A percentile compares a stretch with the other conserved stretches of the same genome.
phyloP scores from a whole-genome alignment of 2,888 invertebrate species.

The Hypomecis atomaria region DNA sequence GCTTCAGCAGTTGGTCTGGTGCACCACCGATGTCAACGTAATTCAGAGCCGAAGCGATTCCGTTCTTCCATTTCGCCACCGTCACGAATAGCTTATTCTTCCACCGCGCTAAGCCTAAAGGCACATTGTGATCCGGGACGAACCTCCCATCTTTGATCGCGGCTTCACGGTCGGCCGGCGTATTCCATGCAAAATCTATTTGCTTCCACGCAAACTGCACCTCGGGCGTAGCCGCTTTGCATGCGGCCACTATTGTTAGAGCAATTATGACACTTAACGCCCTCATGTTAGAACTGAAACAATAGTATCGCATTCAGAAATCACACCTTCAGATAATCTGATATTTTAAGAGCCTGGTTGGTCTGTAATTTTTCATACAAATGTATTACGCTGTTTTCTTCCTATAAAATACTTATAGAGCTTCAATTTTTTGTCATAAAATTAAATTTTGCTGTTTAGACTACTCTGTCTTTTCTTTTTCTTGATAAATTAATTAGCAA shows the following conservation, averaged over 20 bases:
- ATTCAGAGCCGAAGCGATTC: slow-evolving; percentile 89
- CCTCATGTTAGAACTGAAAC: slow-evolving; percentile 62
- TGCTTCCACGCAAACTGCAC: slow-evolving; percentile 89
- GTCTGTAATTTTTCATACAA: no score
- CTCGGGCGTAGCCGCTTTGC: slow-evolving; percentile 80
- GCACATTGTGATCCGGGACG: slow-evolving; percentile 87
- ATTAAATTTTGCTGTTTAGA: no score
- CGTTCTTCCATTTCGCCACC: slow-evolving; percentile 88
- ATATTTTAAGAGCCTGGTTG: no score
- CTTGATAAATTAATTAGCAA: no score
- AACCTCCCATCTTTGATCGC: slow-evolving; percentile 86
- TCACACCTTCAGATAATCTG: slow-evolving; percentile 22
- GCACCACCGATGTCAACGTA: slow-evolving; percentile 86
- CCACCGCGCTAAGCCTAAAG: slow-evolving; percentile 89
- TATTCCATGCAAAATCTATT: slow-evolving; percentile 88
- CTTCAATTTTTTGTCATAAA: no score
- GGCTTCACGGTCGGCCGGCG: slow-evolving; percentile 82
- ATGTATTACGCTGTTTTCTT: no score
- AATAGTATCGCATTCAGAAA: slow-evolving; percentile 36
- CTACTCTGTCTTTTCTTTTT: no score
- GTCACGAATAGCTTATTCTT: slow-evolving; percentile 88
- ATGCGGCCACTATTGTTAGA: slow-evolving; percentile 59
- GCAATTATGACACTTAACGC: slow-evolving; percentile 58
- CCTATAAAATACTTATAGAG: no score
- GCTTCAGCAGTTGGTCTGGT: slow-evolving; percentile 89